Conservation (phyloP, 1,140 invertebrate genomes). For the Rhynchophorus ferrugineus region DNA sequence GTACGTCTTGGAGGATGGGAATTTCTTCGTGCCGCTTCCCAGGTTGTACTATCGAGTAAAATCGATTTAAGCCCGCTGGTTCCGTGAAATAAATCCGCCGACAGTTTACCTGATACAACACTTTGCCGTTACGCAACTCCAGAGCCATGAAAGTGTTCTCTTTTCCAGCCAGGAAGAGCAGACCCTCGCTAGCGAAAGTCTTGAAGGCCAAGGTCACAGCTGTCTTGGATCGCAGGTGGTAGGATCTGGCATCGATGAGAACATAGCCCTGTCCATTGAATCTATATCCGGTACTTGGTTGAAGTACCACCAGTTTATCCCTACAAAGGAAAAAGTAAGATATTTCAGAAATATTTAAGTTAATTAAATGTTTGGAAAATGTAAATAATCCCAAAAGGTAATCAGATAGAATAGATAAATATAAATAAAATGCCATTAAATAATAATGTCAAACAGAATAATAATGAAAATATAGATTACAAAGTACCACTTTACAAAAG, state of each 20-base stretch:
- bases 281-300: constrained; percentile 61
- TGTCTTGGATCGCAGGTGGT: constrained; percentile 48
- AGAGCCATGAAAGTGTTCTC: constrained; percentile 71
- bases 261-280: constrained; percentile 85
- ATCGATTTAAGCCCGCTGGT: too few species aligned
- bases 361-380: too few species aligned
- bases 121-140: constrained; percentile 69
- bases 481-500: too few species aligned
- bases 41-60: constrained; percentile 66
- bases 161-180: constrained; percentile 79
- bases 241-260: constrained; percentile 52
- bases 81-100: too few species aligned
- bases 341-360: too few species aligned
- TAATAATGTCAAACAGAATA: too few species aligned
- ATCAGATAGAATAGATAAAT: too few species aligned
- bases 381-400: too few species aligned
- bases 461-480: too few species aligned
- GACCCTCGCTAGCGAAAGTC: constrained; percentile 75
- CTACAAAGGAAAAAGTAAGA: too few species aligned
- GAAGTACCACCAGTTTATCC: constrained; percentile 55
- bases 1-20: constrained; percentile 48
- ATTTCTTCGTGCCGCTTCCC: constrained; percentile 48
- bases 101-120: constrained; percentile 64
- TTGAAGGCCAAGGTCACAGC: constrained; percentile 73
- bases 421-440: too few species aligned